Base-by-base conservation (phyloP, 2,797 vertebrate genomes). In the Sebastes trivittatus region DNA sequence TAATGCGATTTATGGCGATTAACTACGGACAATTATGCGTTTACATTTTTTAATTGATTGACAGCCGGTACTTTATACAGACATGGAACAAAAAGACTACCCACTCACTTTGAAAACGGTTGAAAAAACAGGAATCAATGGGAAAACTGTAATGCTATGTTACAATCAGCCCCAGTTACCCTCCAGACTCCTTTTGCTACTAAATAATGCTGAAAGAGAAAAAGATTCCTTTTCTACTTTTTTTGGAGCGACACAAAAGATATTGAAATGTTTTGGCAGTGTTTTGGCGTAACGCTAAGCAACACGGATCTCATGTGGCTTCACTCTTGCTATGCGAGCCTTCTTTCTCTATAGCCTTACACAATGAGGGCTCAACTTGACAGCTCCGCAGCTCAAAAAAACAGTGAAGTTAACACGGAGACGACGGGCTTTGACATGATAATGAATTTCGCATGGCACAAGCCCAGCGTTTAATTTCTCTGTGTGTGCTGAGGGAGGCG, bases 381-480 rank as follows among this genome's bases (percentile, higher is more conserved):
- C 68, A 79, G 72, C 42, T 68, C 23, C 4, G 32, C 58, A 13
- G 61, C 72, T 55, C 42, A 18, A 46, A 46, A 25, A 80, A 74
- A 71, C 4, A 52, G 61, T 27, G 23, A 58, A 86, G 77, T 58
- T 71, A 75, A 73, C 42, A 63, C 1, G 4, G 23, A 72, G 68
- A 67, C 42, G 32, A 58, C 5, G 0, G 66, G 55, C 58, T 87
- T 70, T 71, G 82, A 84, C 83, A 34, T 72, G 72, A 68, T 79
- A 83, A 87, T 91, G 54, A 84, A 85, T 89, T 89, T 63, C 38
- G 30, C 67, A 54, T 56, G 79, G 65, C 66, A 74, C 23, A 29
- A 66, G 67, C 56, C 36, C 61, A 68, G 75, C 10, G 6, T 74
- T 82, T 76, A 68, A 82, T 87, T 67, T 82, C 46, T 75, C 62